A percentile compares a stretch with the other conserved stretches of the same genome.
These are phyloP conservation scores for Microplitis deprimator DNA, from an alignment of 2,888 invertebrate species.

Conservation along the genomic window DNA sequence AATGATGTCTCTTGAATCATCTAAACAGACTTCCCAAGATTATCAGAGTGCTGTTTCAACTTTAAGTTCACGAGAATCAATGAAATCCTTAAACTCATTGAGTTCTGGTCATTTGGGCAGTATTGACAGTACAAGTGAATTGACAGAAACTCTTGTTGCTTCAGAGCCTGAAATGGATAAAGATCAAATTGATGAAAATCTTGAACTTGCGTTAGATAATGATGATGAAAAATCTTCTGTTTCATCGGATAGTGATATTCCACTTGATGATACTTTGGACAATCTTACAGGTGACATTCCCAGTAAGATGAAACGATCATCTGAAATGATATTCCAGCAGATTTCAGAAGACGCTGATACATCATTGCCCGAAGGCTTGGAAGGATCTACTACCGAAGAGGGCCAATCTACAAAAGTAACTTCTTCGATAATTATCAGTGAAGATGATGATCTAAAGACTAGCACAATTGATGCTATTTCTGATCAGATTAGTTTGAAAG, in stretches of 20 bases:
- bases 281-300: constrained; percentile 73
- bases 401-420: constrained; percentile 69
- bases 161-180: constrained; percentile 83
- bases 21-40: constrained; percentile 84
- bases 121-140: constrained; percentile 87
- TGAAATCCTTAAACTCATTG: constrained; percentile 91
- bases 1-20: constrained; percentile 83
- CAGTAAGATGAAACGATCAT: constrained; percentile 87
- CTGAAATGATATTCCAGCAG: constrained; percentile 89
- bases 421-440: constrained; percentile 75
- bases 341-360: constrained; percentile 72
- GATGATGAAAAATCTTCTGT: constrained; percentile 68
- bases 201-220: constrained; percentile 69
- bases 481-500: constrained; percentile 59
- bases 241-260: constrained; percentile 57
- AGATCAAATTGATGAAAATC: constrained; percentile 75
- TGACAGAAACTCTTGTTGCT: constrained; percentile 92
- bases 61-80: constrained; percentile 90
- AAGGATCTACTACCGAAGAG: constrained; percentile 58
- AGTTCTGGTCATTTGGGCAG: constrained; percentile 91
- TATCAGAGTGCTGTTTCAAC: constrained; percentile 90
- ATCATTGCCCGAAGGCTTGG: constrained; percentile 64
- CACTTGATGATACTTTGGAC: constrained; percentile 63
- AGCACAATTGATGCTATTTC: constrained; percentile 68
- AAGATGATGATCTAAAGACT: constrained; percentile 65